Evolutionary conservation across 2,888 invertebrate species (phyloP), one percentile per base, ranked within the genome.

Genomic region (Aricia artaxerxes): DNA sequence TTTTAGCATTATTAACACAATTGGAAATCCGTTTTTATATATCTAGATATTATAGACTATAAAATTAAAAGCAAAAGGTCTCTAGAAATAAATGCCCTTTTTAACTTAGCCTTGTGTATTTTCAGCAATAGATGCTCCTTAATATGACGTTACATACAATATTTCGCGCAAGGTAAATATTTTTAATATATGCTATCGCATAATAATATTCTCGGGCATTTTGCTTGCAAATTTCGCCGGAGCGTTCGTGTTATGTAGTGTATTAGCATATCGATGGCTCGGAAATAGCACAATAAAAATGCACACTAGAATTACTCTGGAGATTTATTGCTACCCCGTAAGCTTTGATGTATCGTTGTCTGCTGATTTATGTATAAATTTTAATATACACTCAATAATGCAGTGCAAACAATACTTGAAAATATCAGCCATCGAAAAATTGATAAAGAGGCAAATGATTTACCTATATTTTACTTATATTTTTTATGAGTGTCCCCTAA

Each of bases 181-280:
- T 78, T 78, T 79, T 64, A 79, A 78, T 77, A 80, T 77, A 80
- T 61, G 44, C 40, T 75, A 79, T 75, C 73, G 60, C 78, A 83
- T 82, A 82, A 83, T 82, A 82, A 81, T 82, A 85, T 83, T 83
- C 83, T 82, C 82, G 81, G 83, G 85, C 85, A 89, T 89, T 90
- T 88, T 85, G 86, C 89, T 89, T 89, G 89, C 89, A 90, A 90
- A 90, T 89, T 88, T 89, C 86, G 85, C 85, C 85, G 86, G 85
- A 87, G 82, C 84, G 87, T 85, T 73, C 87, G 85, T 83, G 87
- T 90, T 87, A 87, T 57, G 78, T 77, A 82, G 84, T 83, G 82
- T 85, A 84, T 89, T 90, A 88, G 86, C 89, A 89, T 89, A 89
- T 89, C 89, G 87, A 90, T 88, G 85, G 85, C 83, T 83, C 82